phyloP scores from a whole-genome alignment of 2,888 invertebrate genomes.

The Drosophila antonietae region DNA sequence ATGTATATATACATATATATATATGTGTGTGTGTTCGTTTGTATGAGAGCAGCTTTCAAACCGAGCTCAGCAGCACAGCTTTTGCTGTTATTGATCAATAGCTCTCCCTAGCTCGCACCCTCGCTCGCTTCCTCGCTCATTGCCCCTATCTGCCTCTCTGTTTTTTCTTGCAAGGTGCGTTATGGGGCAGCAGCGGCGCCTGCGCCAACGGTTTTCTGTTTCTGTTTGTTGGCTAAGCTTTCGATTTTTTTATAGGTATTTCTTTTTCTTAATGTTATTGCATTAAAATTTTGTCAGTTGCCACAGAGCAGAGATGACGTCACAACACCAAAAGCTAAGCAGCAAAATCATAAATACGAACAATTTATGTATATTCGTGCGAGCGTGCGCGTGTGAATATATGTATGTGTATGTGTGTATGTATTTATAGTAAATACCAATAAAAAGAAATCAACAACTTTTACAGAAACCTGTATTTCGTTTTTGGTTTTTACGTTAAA shows the following conservation, averaged over 20 bases:
- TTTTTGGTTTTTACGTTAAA: slow-evolving; percentile 29
- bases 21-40: slow-evolving; percentile 1
- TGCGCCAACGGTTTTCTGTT: slow-evolving; percentile 25
- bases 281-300: slow-evolving; percentile 23
- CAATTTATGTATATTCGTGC: slow-evolving; percentile 10
- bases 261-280: slow-evolving; percentile 22
- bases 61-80: slow-evolving; percentile 30
- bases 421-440: slow-evolving; percentile 34
- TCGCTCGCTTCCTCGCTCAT: slow-evolving; percentile 1
- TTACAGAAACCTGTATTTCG: slow-evolving; percentile 53
- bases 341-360: slow-evolving; percentile 10
- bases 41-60: slow-evolving; percentile 30
- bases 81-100: slow-evolving; percentile 29
- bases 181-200: slow-evolving; percentile 23
- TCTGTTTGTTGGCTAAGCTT: slow-evolving; percentile 39
- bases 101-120: slow-evolving; percentile 18
- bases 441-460: slow-evolving; percentile 55
- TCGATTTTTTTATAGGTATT: slow-evolving; percentile 33
- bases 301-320: slow-evolving; percentile 23
- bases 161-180: slow-evolving; percentile 11
- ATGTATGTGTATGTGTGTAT: slow-evolving; percentile 16
- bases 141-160: slow-evolving; percentile 2
- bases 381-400: slow-evolving; percentile 4
- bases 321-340: slow-evolving; percentile 27
- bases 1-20: background rate